Evolutionary conservation across 2,797 vertebrate genomes (phyloP), one percentile per base, ranked within the genome.

Genomic region (Lates japonicus): DNA sequence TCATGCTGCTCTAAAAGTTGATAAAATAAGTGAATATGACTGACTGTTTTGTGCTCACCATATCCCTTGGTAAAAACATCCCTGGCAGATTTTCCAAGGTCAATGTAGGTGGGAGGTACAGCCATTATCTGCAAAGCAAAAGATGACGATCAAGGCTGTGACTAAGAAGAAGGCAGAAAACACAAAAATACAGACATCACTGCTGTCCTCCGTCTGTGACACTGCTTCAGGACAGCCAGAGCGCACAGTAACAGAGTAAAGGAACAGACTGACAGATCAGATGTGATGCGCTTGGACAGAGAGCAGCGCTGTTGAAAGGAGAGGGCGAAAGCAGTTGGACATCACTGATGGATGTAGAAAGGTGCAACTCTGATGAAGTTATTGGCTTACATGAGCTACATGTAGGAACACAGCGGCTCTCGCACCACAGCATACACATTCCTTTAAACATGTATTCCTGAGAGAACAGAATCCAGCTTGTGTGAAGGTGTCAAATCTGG

Each of bases 1-100:
- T 20, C 5, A 17, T 0, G 37, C 42, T 55, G 29, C 41, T 31
- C 17, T 58, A 42, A 54, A 62, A 22, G 51, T 10, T 20, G 41
- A 42, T 54, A 16, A 75, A 63, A 70, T 7, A 12, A 58, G 7
- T 41, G 37, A 37, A 41, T 55, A 1, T 29, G 20, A 54, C 1
- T 62, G 46, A 17, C 19, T 80, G 52, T 17, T 46, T 44, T 57
- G 72, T 84, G 85, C 95, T 97, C 93, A 99, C 98, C 98, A 5
- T 98, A 99, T 93, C 98, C 98, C 88, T 97, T 99, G 85, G 97
- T 98, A 92, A 99, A 99, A 89, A 99, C 95, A 85, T 99, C 98
- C 92, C 95, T 96, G 94, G 98, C 97, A 44, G 98, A 95, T 91
- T 99, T 99, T 93, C 98, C 98, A 88, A 99, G 95, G 91, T 99